Base-by-base conservation (phyloP, 2,888 invertebrate species). In the Melieria crassipennis region DNA sequence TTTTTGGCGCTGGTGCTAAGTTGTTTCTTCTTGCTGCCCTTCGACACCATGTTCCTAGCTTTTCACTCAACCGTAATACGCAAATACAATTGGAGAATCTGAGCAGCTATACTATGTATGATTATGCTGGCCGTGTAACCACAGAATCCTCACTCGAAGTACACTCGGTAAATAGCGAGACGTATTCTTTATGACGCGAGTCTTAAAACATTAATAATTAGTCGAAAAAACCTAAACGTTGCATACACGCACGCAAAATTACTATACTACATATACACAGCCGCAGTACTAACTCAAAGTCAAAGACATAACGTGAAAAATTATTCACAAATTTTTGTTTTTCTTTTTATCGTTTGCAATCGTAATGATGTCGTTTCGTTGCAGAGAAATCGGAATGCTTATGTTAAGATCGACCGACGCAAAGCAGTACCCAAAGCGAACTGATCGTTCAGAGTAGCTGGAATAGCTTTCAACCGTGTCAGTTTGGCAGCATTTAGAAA, bases 351-450 rank as follows among this genome's bases (percentile, higher is more conserved):
- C 46, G 50, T 56, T 52, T 62, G 30, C 30, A 30, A 30, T 30
- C 30, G 30, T 30, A 30, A 30, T 30, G 30, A 30, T 30, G 16
- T 68, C 56, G 69, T 69, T 69, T 69, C 69, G 69, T 69, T 70
- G 61, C 56, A 56, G 65, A 65, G 42, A 50, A 68, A 65, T 68
- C 46, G 55, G 55, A 68, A 65, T 57, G 16, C 65, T 74, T 73
- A 71, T 70, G 69, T 73, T 75, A 72, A 75, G 76, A 75, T 75
- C 82, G 79, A 84, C 85, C 84, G 82, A 81, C 83, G 82, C 84
- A 80, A 76, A 81, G 79, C 83, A 82, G 83, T 81, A 83, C 82
- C 83, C 80, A 82, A 84, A 83, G 79, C 81, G 79, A 81, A 85
- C 85, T 85, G 85, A 85, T 84, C 83, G 78, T 76, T 75, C 63